Conservation (phyloP, 2,797 vertebrate genomes). For the Ceyx erithaca region DNA sequence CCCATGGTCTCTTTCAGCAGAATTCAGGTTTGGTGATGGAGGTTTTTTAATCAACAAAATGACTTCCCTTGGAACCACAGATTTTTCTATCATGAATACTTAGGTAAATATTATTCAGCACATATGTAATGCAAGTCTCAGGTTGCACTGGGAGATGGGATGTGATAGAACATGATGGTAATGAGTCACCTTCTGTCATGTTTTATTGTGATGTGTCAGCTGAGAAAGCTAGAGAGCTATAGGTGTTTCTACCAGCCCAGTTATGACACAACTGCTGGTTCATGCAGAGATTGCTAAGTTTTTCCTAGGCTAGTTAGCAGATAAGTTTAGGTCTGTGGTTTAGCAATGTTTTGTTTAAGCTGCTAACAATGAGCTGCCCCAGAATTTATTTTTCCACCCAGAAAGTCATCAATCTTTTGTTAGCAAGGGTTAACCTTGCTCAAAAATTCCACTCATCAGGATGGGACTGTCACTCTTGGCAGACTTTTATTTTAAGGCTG, state of each 20-base stretch:
- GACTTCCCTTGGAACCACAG: neutral
- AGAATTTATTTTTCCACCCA: slow-evolving; percentile 22
- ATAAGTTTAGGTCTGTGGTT: slow-evolving; percentile 1
- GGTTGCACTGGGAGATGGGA: slow-evolving; percentile 36
- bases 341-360: neutral
- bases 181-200: slow-evolving; percentile 41
- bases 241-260: slow-evolving; percentile 38
- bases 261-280: neutral
- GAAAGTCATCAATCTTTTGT: neutral
- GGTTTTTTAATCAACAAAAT: neutral
- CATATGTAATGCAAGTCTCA: neutral
- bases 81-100: slow-evolving; percentile 21
- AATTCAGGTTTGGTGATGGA: neutral
- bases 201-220: slow-evolving; percentile 63
- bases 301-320: slow-evolving; percentile 40
- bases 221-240: slow-evolving; percentile 27
- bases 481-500: neutral
- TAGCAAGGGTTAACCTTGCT: neutral
- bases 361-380: neutral
- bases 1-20: neutral
- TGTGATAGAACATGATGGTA: slow-evolving; percentile 40
- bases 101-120: slow-evolving; percentile 48
- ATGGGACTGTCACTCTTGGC: neutral
- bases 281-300: slow-evolving; percentile 21
- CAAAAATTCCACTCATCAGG: neutral